These are phyloP conservation scores for Cylas formicarius DNA, from an alignment of 1,140 invertebrate species.

Conservation along the genomic window DNA sequence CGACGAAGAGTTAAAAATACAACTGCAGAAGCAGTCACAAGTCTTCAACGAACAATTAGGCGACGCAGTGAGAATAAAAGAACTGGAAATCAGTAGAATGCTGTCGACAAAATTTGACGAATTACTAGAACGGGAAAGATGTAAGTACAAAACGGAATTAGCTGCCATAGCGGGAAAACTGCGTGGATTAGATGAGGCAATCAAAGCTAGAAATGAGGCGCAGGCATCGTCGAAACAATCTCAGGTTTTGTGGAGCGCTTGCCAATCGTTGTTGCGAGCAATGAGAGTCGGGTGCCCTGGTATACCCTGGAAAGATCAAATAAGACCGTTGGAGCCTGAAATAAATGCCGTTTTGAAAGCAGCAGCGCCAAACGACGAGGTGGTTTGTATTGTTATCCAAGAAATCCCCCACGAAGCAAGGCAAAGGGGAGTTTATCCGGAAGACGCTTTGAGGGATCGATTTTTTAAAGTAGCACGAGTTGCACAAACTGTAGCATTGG, in stretches of 20 bases:
- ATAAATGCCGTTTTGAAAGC: conserved; percentile 60
- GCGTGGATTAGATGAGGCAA: conserved; percentile 75
- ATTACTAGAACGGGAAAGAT: conserved; percentile 59
- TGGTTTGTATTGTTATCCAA: conserved; percentile 65
- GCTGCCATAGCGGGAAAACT: conserved; percentile 74
- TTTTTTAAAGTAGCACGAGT: conserved; percentile 72
- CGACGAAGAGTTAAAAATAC: conserved; percentile 65
- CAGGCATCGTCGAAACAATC: conserved; percentile 74
- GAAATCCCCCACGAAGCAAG: conserved; percentile 72
- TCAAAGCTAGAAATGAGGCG: conserved; percentile 52
- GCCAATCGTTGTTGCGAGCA: conserved; percentile 72
- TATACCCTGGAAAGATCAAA: conserved; percentile 47
- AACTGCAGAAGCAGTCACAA: conserved; percentile 72
- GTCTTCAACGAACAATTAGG: conserved; percentile 76
- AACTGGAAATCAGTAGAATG: conserved; percentile 58
- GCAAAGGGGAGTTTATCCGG: conserved; percentile 75
- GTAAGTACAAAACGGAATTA: conserved; percentile 67
- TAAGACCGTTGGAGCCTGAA: conserved; percentile 68
- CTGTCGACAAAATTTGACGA: conserved; percentile 63
- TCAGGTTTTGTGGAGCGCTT: conserved; percentile 87
- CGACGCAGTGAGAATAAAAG: conserved; percentile 63
- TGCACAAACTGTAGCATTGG: conserved; percentile 67
- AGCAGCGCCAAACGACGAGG: conserved; percentile 57
- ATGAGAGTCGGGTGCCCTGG: conserved; percentile 55
- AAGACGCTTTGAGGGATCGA: conserved; percentile 73